Evolutionary conservation across 2,113 vertebrate species (phyloP).

Genomic region (Plecturocebus donacophilus): DNA sequence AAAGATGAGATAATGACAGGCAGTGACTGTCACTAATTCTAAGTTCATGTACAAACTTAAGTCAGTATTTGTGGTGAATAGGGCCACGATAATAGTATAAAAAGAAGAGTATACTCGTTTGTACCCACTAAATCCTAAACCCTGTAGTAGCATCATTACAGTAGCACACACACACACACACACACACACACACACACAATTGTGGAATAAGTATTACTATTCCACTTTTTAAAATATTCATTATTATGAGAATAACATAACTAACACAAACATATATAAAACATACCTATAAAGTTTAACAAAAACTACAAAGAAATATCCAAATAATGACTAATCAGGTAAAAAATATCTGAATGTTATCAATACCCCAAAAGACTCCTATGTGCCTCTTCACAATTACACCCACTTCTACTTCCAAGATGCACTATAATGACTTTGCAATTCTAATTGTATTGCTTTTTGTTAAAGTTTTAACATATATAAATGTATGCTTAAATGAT

Average conservation of each 20-base stretch:
- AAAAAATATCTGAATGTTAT: background rate
- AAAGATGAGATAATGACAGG: background rate
- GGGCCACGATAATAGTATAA: background rate
- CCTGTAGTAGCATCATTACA: background rate
- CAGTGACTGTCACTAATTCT: background rate
- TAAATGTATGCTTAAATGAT: background rate
- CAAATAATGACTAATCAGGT: background rate
- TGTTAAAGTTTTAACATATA: background rate
- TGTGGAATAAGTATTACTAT: background rate
- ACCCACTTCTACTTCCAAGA: background rate
- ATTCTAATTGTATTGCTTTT: background rate
- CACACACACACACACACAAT: background rate
- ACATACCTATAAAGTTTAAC: background rate
- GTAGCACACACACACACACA: background rate
- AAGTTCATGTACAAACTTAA: background rate
- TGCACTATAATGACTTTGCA: background rate
- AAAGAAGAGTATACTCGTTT: background rate
- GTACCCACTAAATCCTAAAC: background rate
- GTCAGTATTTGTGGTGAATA: background rate
- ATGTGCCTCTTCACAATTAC: background rate
- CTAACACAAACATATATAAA: background rate
- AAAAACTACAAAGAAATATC: background rate
- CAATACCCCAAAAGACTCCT: background rate
- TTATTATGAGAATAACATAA: background rate
- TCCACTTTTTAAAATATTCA: background rate